Conservation (phyloP, 2,113 vertebrate species). For the Sebastes fasciatus region DNA sequence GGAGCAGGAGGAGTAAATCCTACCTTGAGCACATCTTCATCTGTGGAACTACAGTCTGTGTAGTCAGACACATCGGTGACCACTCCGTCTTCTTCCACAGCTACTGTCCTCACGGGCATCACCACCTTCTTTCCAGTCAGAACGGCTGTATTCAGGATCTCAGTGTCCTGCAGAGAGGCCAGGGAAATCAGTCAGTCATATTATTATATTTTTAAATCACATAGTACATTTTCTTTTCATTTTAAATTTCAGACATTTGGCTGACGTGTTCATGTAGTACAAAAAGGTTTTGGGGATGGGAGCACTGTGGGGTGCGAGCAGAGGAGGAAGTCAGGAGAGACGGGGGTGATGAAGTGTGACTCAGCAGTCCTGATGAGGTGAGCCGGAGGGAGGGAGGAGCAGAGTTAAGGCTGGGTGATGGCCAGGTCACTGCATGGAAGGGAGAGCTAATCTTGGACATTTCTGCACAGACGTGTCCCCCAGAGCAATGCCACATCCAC, state of each 20-base stretch:
- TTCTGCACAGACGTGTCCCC: constrained; percentile 33
- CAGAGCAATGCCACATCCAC: constrained; percentile 26
- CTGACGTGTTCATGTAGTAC: not conserved
- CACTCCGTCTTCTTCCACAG: constrained; percentile 88
- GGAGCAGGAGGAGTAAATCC: constrained; percentile 25
- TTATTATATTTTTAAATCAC: too few relatives aligned
- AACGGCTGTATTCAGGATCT: constrained; percentile 92
- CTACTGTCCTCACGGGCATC: constrained; percentile 89
- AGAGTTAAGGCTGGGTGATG: constrained; percentile 44
- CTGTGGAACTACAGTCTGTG: constrained; percentile 89
- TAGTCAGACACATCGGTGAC: constrained; percentile 90
- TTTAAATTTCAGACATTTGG: constrained; percentile 2
- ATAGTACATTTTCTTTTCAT: not conserved
- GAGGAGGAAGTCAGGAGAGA: constrained; percentile 14
- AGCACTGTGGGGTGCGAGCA: not conserved
- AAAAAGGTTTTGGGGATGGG: not conserved
- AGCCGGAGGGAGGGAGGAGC: not conserved
- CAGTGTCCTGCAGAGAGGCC: constrained; percentile 86
- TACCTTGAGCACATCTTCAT: constrained; percentile 93
- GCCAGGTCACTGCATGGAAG: constrained; percentile 33
- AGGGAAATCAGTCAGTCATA: constrained; percentile 1
- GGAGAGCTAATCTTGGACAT: constrained; percentile 52
- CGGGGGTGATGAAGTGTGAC: constrained; percentile 30
- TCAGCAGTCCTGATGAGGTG: constrained; percentile 34
- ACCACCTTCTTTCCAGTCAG: constrained; percentile 92